phyloP scores from a whole-genome alignment of 2,888 invertebrate species.

The Epirrhoe alternata region DNA sequence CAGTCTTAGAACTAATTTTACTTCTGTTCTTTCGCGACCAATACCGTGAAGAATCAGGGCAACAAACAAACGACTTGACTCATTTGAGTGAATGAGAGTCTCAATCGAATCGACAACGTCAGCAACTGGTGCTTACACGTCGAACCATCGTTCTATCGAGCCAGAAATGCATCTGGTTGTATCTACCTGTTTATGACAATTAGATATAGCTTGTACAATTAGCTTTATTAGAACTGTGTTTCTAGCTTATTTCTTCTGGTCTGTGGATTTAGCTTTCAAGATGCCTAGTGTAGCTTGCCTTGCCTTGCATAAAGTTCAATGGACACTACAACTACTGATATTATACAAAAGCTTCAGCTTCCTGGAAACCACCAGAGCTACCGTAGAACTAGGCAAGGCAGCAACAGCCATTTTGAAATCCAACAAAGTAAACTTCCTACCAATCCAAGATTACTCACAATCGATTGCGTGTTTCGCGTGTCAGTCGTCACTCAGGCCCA shows the following conservation, averaged over 20 bases:
- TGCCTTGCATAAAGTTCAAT: too few species aligned
- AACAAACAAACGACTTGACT: too few species aligned
- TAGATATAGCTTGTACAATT: neutral
- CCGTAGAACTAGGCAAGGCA: neutral
- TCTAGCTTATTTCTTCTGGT: too few species aligned
- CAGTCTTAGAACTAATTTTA: too few species aligned
- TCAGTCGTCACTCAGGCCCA: slow-evolving; percentile 17
- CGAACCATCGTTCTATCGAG: too few species aligned
- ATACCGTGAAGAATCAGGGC: too few species aligned
- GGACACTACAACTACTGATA: neutral
- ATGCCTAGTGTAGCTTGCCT: too few species aligned
- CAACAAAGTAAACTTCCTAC: neutral
- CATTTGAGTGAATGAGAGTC: too few species aligned
- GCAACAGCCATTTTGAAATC: slow-evolving; percentile 7
- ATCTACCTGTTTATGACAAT: neutral
- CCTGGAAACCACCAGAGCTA: neutral
- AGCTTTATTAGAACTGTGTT: slow-evolving; percentile 14
- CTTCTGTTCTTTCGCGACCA: too few species aligned
- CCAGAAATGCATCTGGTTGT: neutral
- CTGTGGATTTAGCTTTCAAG: slow-evolving; percentile 13
- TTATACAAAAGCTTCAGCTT: neutral
- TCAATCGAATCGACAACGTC: too few species aligned
- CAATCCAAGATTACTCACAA: slow-evolving; percentile 15
- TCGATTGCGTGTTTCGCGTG: slow-evolving; percentile 8
- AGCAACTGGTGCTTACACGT: too few species aligned